Evolutionary conservation across 1,140 invertebrate species (phyloP).

Genomic region (Portunus trituberculatus): DNA sequence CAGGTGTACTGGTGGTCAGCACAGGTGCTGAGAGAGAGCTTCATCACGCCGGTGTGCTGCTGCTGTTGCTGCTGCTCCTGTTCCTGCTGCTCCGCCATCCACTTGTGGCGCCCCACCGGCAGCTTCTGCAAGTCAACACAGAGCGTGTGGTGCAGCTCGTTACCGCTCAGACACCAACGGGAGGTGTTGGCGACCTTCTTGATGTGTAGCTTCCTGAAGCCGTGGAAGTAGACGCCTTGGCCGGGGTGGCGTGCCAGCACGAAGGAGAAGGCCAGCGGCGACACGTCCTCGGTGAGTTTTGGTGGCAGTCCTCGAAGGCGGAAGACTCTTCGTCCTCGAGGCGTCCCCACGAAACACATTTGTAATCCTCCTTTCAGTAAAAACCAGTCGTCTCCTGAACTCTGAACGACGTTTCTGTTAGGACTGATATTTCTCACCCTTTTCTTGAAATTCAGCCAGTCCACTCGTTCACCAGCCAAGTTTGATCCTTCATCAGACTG

Average conservation of each 20-base stretch:
- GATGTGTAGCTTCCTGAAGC: conserved; percentile 30
- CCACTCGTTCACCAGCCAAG: background rate
- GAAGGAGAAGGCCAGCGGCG: background rate
- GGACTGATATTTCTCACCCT: background rate
- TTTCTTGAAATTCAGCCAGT: background rate
- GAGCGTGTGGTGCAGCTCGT: background rate
- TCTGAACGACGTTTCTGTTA: conserved; percentile 2
- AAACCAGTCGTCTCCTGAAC: background rate
- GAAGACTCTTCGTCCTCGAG: background rate
- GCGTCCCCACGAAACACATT: conserved; percentile 39
- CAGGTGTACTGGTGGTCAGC: conserved; percentile 60
- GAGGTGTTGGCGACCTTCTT: background rate
- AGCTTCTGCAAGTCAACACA: background rate
- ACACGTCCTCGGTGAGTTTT: background rate
- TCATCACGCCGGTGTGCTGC: background rate
- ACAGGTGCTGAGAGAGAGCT: conserved; percentile 41
- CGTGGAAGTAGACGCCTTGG: conserved; percentile 46
- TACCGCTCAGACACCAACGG: conserved; percentile 36
- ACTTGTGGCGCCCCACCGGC: conserved; percentile 40
- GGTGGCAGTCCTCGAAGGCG: background rate
- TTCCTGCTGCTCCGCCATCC: background rate
- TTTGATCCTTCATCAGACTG: background rate
- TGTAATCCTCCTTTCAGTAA: background rate
- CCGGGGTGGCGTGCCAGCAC: background rate
- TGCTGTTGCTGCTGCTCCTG: background rate